phyloP scores from a whole-genome alignment of 1,140 invertebrate species.

The Nomia melanderi region DNA sequence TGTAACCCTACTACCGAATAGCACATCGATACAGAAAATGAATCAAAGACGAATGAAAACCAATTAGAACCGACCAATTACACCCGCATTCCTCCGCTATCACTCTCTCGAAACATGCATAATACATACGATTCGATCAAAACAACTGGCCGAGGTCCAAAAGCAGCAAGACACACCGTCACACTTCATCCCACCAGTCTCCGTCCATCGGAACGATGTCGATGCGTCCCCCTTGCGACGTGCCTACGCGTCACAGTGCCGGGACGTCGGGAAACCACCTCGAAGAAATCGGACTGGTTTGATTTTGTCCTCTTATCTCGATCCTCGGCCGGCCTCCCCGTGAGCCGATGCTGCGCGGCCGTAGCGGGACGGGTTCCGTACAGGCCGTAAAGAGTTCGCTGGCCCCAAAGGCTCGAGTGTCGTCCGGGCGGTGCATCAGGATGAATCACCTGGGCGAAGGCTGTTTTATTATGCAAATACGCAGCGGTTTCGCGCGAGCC shows the following conservation, averaged over 20 bases:
- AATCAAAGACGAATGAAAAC: no score
- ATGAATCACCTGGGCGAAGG: constrained; percentile 70
- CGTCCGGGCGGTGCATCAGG: constrained; percentile 61
- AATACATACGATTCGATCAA: no score
- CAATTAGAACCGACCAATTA: no score
- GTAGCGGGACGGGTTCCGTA: constrained; percentile 66
- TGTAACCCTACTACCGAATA: no score
- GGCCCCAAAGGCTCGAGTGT: constrained; percentile 61
- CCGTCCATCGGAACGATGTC: no score
- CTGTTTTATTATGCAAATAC: constrained; percentile 75
- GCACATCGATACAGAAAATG: no score
- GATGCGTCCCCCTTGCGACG: not conserved
- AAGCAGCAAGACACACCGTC: no score
- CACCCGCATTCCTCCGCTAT: no score
- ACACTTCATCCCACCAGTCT: no score
- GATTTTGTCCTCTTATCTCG: constrained; percentile 39
- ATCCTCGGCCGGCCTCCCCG: not conserved
- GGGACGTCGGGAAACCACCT: not conserved
- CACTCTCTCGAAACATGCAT: no score
- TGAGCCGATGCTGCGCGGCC: constrained; percentile 20
- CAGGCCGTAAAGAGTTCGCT: constrained; percentile 68
- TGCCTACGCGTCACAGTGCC: no score
- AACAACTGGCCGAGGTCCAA: no score
- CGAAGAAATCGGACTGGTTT: constrained; percentile 40
- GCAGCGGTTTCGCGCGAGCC: constrained; percentile 61